A percentile compares a stretch with the other conserved stretches of the same genome.
Evolutionary conservation across 1,140 invertebrate species (phyloP).

Genomic region (Diachasmimorpha longicaudata): DNA sequence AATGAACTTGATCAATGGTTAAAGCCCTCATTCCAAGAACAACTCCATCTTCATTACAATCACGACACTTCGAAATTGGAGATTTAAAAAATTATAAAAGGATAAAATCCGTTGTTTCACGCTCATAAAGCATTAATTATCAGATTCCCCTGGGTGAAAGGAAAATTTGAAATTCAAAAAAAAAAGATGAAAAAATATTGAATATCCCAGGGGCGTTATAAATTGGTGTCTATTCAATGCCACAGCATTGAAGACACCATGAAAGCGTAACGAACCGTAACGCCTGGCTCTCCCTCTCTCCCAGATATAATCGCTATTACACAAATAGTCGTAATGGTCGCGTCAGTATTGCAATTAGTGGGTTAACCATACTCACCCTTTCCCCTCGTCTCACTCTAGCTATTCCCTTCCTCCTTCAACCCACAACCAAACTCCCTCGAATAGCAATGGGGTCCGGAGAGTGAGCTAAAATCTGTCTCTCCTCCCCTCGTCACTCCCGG

Average conservation of each 20-base stretch:
- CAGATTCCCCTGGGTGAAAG: not conserved
- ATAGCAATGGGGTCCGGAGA: constrained; percentile 14
- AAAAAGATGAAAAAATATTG: not conserved
- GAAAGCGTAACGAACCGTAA: not conserved
- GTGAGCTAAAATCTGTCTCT: constrained; percentile 26
- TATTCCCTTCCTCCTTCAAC: not conserved
- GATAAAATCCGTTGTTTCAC: not conserved
- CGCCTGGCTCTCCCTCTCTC: not conserved
- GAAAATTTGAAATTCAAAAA: not conserved
- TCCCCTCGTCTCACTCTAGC: constrained; percentile 27
- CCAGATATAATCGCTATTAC: constrained; percentile 47
- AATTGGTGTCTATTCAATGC: constrained; percentile 8
- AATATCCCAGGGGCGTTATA: not conserved
- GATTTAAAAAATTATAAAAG: too few species aligned
- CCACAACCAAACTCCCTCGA: constrained; percentile 19
- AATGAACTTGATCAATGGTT: too few species aligned
- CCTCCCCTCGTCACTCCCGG: not conserved
- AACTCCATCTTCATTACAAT: too few species aligned
- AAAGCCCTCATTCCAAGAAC: too few species aligned
- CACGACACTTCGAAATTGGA: too few species aligned
- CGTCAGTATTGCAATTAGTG: constrained; percentile 56
- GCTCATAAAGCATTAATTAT: not conserved
- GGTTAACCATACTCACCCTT: constrained; percentile 40
- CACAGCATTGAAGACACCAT: not conserved
- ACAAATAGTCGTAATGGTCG: constrained; percentile 45